phyloP scores from a whole-genome alignment of 2,888 invertebrate genomes.

The Nymphalis urticae region DNA sequence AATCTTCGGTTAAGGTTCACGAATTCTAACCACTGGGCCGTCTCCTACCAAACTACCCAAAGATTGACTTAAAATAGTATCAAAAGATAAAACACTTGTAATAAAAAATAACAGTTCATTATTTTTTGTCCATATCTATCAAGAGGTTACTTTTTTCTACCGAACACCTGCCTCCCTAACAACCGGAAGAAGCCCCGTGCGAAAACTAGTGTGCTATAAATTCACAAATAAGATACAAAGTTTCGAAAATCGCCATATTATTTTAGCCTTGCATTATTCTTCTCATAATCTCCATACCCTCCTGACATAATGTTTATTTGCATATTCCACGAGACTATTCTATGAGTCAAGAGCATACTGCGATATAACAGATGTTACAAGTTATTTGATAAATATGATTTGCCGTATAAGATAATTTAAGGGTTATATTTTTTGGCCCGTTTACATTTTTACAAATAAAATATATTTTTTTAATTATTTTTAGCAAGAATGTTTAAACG shows the following conservation, averaged over 20 bases:
- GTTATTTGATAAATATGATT: constrained; percentile 20
- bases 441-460: background rate
- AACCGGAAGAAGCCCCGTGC: too few relatives aligned
- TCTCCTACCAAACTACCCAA: too few relatives aligned
- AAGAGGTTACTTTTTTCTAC: too few relatives aligned
- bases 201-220: background rate
- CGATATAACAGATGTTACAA: constrained; percentile 25
- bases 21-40: too few relatives aligned
- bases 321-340: constrained; percentile 21
- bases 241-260: background rate
- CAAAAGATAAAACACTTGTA: too few relatives aligned
- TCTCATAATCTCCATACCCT: constrained; percentile 23
- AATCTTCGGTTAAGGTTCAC: too few relatives aligned
- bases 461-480: background rate
- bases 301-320: constrained; percentile 30
- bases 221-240: background rate
- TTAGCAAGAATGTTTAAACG: background rate
- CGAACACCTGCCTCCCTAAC: too few relatives aligned
- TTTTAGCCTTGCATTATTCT: constrained; percentile 5
- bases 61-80: too few relatives aligned
- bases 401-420: constrained; percentile 15
- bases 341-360: constrained; percentile 24
- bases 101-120: too few relatives aligned
- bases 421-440: background rate
- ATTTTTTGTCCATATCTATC: too few relatives aligned